phyloP scores from a whole-genome alignment of 1,140 invertebrate genomes.

The Cydia amplana region DNA sequence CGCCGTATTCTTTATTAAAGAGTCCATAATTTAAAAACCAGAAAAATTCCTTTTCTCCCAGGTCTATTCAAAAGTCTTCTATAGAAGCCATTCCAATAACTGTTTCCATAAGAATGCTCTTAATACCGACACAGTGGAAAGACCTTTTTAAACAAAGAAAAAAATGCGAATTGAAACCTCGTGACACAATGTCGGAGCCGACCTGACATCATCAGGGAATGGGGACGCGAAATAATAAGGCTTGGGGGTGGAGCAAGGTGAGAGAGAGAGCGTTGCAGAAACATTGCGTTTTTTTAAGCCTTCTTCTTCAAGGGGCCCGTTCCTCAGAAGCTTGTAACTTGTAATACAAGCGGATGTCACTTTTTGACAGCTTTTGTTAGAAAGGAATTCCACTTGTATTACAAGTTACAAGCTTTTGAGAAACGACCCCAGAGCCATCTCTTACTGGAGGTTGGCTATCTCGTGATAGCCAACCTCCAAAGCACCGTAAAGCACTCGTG shows the following conservation, averaged over 20 bases:
- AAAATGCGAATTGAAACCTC: slow-evolving; percentile 72
- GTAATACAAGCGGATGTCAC: too few species aligned
- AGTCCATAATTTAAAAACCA: not conserved
- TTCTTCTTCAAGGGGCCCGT: too few species aligned
- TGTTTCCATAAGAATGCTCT: slow-evolving; percentile 21
- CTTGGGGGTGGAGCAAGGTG: slow-evolving; percentile 45
- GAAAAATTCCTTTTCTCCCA: not conserved
- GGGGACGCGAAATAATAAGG: slow-evolving; percentile 77
- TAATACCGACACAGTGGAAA: slow-evolving; percentile 15
- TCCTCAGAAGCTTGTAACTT: too few species aligned
- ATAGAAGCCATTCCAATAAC: slow-evolving; percentile 10
- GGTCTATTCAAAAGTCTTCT: slow-evolving; percentile 3
- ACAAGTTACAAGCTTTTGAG: too few species aligned
- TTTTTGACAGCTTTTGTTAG: too few species aligned
- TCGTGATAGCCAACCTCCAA: too few species aligned
- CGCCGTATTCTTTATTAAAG: too few species aligned
- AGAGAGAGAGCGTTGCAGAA: slow-evolving; percentile 33
- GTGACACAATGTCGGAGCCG: slow-evolving; percentile 74
- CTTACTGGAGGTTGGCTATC: too few species aligned
- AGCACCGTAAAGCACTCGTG: too few species aligned
- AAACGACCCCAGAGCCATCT: too few species aligned
- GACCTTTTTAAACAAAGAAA: slow-evolving; percentile 38
- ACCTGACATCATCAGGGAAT: slow-evolving; percentile 78
- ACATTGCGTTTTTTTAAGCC: too few species aligned
- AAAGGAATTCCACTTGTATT: too few species aligned